A percentile compares a stretch with the other conserved stretches of the same genome.
phyloP scores from a whole-genome alignment of 1,140 invertebrate species.

The Pomacea maculata region DNA sequence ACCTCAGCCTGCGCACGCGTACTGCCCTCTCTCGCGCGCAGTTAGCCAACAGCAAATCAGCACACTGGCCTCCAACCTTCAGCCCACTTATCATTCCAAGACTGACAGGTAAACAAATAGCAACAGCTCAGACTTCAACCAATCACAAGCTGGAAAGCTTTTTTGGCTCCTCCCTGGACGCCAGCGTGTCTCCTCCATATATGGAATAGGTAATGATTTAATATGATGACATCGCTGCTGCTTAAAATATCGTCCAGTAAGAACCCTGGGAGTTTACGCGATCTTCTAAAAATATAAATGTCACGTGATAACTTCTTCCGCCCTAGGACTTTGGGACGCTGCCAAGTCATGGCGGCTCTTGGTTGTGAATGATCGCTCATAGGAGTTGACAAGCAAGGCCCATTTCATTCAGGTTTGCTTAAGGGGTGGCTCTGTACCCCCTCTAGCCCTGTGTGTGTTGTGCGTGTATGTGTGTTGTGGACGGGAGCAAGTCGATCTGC shows the following conservation, averaged over 20 bases:
- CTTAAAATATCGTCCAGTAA: slow-evolving; percentile 27
- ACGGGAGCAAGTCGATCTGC: background rate
- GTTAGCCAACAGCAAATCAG: background rate
- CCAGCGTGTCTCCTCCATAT: slow-evolving; percentile 1
- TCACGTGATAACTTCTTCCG: slow-evolving; percentile 17
- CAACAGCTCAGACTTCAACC: background rate
- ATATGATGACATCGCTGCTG: slow-evolving; percentile 14
- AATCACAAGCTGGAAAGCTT: background rate
- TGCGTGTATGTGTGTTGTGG: slow-evolving; percentile 7
- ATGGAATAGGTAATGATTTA: slow-evolving; percentile 18
- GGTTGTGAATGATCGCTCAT: background rate
- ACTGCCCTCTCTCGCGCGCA: background rate
- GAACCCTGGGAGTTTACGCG: slow-evolving; percentile 13
- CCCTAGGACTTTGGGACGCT: slow-evolving; percentile 3
- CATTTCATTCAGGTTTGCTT: background rate
- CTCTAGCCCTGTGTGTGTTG: slow-evolving; percentile 11
- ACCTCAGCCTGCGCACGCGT: background rate
- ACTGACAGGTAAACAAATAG: slow-evolving; percentile 10
- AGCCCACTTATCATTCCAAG: slow-evolving; percentile 4
- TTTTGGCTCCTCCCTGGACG: slow-evolving; percentile 10
- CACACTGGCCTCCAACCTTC: background rate
- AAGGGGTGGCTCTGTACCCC: background rate
- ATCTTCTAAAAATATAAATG: slow-evolving; percentile 30
- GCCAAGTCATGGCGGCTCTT: slow-evolving; percentile 4
- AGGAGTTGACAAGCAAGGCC: background rate